Percentiles rank a stretch among this genome's conserved stretches.
Evolutionary conservation across 2,797 vertebrate species (phyloP).

Genomic region (Sebastolobus alascanus): DNA sequence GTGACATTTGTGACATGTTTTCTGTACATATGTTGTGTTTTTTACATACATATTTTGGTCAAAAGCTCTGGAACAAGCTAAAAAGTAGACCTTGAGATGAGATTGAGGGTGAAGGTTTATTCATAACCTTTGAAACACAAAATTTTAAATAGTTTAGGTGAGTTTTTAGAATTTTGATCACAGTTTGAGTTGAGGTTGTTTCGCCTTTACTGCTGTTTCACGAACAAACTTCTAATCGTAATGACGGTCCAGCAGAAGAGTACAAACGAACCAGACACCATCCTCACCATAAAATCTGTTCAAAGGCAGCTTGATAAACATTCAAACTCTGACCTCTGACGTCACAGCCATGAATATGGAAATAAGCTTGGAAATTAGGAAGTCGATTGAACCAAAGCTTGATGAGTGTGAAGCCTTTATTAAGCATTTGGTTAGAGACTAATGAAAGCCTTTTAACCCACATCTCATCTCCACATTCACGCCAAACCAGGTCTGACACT

Average conservation of each 20-base stretch:
- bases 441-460: constrained; percentile 63
- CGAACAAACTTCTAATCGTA: background rate
- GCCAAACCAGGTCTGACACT: constrained; percentile 45
- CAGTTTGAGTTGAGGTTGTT: background rate
- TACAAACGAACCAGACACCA: background rate
- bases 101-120: no score
- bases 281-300: background rate
- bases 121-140: background rate
- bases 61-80: no score
- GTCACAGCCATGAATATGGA: constrained; percentile 63
- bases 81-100: no score
- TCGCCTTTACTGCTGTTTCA: background rate
- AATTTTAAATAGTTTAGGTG: background rate
- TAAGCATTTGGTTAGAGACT: constrained; percentile 43
- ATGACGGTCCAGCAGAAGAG: background rate
- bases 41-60: no score
- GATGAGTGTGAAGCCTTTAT: constrained; percentile 47
- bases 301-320: constrained; percentile 24
- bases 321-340: constrained; percentile 50
- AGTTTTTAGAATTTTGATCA: background rate
- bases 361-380: constrained; percentile 52
- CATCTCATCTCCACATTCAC: constrained; percentile 34
- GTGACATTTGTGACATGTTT: no score
- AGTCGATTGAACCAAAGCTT: constrained; percentile 49
- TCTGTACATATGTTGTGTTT: no score